Conservation (phyloP, 2,113 vertebrate genomes). For the Nanorana parkeri region DNA sequence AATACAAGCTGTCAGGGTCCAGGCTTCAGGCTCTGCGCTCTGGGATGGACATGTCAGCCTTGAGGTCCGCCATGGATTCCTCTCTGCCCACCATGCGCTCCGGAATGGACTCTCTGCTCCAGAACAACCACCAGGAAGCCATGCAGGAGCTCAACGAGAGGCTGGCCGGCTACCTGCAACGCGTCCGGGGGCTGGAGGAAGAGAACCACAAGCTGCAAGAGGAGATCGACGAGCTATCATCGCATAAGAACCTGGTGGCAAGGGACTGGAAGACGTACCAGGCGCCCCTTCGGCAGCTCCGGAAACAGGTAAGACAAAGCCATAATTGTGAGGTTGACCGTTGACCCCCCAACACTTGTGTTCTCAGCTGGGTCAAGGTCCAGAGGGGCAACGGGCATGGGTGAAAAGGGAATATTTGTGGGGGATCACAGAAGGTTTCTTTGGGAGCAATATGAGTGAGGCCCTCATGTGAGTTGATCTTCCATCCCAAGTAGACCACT, state of each 20-base stretch:
- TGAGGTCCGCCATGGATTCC: constrained; percentile 62
- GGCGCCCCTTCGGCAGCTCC: constrained; percentile 59
- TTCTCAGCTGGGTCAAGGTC: too few species aligned
- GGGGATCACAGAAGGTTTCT: too few species aligned
- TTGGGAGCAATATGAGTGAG: too few species aligned
- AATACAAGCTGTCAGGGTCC: constrained; percentile 65
- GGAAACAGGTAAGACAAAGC: constrained; percentile 65
- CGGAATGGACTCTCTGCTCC: constrained; percentile 46
- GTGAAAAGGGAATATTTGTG: too few species aligned
- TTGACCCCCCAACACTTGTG: too few species aligned
- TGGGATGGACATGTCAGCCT: constrained; percentile 28
- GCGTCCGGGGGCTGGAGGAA: constrained; percentile 70
- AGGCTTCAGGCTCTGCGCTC: constrained; percentile 67
- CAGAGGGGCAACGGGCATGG: too few species aligned
- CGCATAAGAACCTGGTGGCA: constrained; percentile 35
- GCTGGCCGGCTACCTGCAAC: constrained; percentile 71
- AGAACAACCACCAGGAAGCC: constrained; percentile 68
- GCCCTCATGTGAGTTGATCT: too few species aligned
- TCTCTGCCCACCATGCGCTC: constrained; percentile 67
- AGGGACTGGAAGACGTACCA: constrained; percentile 69
- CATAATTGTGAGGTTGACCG: too few species aligned
- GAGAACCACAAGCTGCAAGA: constrained; percentile 69
- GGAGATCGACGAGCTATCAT: constrained; percentile 59
- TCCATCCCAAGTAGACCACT: too few species aligned
- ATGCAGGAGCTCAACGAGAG: constrained; percentile 76